Evolutionary conservation across 2,888 invertebrate genomes (phyloP), one percentile per base, ranked within the genome.

Genomic region (Leistus spinibarbis): DNA sequence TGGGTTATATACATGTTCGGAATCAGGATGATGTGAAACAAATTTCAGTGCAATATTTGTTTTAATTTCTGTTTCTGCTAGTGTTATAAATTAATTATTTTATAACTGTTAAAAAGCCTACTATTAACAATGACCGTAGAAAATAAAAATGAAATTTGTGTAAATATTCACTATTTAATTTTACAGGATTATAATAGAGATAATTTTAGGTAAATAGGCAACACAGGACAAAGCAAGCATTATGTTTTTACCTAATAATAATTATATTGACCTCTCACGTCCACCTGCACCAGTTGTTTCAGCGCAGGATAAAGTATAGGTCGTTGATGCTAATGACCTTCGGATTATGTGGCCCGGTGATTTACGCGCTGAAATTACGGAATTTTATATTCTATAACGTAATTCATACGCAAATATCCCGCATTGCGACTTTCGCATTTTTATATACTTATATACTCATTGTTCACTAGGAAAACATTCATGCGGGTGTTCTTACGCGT

Each of bases 341-440:
- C 54, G 63, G 71, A 71, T 71, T 71, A 71, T 64, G 64, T 53
- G 16, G 24, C 64, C 7, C 24, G 9, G 54, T 71, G 71, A 71
- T 71, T 64, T 71, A 71, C 63, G 54, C 53, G 64, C 54, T 54
- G 64, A 71, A 71, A 71, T 71, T 71, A 64, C 24, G 71, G 64
- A 71, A 71, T 71, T 71, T 64, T 63, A 54, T 64, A 63, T 71
- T 71, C 71, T 64, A 64, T 71, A 71, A 24, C 64, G 63, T 71
- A 64, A 71, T 64, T 71, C 71, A 71, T 64, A 22, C 54, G 63
- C 22, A 71, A 64, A 64, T 54, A 63, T 19, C 24, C 54, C 63
- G 57, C 40, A 20, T 24, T 54, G 63, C 54, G 70, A 60, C 60
- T 22, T 20, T n/a, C 7, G 20, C 57, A 57, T 16, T 16, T 16